Evolutionary conservation across 2,888 invertebrate species (phyloP), one percentile per base, ranked within the genome.

Genomic region (Phorcus lineatus): DNA sequence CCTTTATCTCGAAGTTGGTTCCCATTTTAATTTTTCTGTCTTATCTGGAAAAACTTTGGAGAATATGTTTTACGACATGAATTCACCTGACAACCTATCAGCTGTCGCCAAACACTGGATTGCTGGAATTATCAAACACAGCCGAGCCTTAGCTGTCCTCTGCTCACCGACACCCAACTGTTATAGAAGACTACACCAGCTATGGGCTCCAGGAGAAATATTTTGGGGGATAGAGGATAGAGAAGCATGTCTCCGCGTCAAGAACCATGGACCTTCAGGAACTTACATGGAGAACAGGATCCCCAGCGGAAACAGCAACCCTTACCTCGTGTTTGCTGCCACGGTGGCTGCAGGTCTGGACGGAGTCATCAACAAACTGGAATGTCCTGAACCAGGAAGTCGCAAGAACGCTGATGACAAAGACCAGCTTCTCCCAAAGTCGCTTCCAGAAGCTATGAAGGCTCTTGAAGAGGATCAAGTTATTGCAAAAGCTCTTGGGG

Each of bases 81-180:
- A 62, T 54, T 78, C 78, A 6, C 28, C 77, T 2, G 52, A 75
- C 47, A 54, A 36, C 4, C 31, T 78, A 52, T 84, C 84, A 53
- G 52, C 7, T 2, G 66, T 55, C 6, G 80, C 84, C 7, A 77
- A 79, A n/a, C 82, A 84, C 55, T 84, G 82, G 82, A 74, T 84
- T 67, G 84, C 84, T 2, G 84, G 84, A 1, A 40, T 84, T 9
- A 40, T 81, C 24, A 52, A 80, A 19, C 84, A 84, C 77, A 80
- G 78, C 2, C 80, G 81, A 13, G 82, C 82, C 4, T 66, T 84
- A 54, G 74, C 81, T 4, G 82, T 81, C 24, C 57, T 84, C 40
- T 62, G 75, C n/a, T 81, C 80, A 40, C 84, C 84, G n/a, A 84
- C 84, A 57, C 62, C 81, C 52, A 84, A 84, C 81, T 84, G 84